These are phyloP conservation scores for Engystomops pustulosus DNA, from an alignment of 2,113 vertebrate genomes.

Conservation along the genomic window DNA sequence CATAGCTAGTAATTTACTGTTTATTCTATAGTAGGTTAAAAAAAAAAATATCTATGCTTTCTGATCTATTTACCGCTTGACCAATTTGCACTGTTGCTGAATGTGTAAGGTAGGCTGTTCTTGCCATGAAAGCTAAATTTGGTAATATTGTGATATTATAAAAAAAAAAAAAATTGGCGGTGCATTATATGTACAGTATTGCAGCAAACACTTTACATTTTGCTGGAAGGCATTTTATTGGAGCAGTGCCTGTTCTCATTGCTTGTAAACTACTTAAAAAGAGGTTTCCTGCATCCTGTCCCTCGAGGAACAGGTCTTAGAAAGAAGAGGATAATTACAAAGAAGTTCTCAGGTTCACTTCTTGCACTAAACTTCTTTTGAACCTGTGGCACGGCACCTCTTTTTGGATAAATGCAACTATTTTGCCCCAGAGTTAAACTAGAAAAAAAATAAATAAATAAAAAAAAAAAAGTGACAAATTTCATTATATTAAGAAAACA, in stretches of 20 bases:
- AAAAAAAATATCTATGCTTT: slow-evolving; percentile 27
- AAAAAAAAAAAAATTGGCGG: slow-evolving; percentile 62
- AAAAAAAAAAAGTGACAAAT: slow-evolving; percentile 81
- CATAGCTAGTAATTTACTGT: slow-evolving; percentile 55
- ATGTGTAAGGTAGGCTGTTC: slow-evolving; percentile 18
- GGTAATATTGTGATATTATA: slow-evolving; percentile 67
- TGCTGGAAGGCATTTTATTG: slow-evolving; percentile 61
- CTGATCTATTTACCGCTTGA: slow-evolving; percentile 41
- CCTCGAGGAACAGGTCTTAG: slow-evolving; percentile 11
- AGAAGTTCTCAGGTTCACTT: slow-evolving; percentile 89
- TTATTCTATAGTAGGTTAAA: slow-evolving; percentile 24
- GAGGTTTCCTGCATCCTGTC: slow-evolving; percentile 2
- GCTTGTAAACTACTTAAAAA: slow-evolving; percentile 34
- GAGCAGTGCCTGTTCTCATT: slow-evolving; percentile 31
- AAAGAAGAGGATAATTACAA: slow-evolving; percentile 74
- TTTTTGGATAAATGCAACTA: slow-evolving; percentile 95
- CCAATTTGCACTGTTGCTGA: slow-evolving; percentile 38
- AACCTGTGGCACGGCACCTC: slow-evolving; percentile 92
- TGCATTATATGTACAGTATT: slow-evolving; percentile 75
- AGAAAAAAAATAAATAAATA: slow-evolving; percentile 65
- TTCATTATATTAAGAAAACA: slow-evolving; percentile 77
- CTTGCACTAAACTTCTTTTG: slow-evolving; percentile 98
- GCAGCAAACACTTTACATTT: slow-evolving; percentile 81
- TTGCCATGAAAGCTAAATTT: slow-evolving; percentile 60
- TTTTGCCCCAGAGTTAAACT: slow-evolving; percentile 81